phyloP scores from a whole-genome alignment of 2,888 invertebrate species.

The Mimumesa dahlbomi region DNA sequence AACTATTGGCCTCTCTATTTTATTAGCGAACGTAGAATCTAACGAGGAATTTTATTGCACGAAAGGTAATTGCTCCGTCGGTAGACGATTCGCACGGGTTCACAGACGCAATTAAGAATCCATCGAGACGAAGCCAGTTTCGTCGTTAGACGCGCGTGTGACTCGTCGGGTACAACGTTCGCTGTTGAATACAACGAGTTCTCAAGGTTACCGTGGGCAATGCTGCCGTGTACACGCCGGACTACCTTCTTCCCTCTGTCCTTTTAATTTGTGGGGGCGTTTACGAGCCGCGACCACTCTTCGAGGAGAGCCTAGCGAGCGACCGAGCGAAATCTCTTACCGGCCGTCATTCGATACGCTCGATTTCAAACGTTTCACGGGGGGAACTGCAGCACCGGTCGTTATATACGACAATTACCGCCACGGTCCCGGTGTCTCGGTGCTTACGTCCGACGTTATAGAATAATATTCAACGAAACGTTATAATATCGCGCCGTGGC shows the following conservation, averaged over 20 bases:
- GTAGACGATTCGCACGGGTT: too few species aligned
- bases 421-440: slow-evolving; percentile 25
- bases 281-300: slow-evolving; percentile 39
- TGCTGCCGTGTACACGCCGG: neutral
- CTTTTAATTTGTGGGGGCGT: slow-evolving; percentile 45
- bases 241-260: slow-evolving; percentile 13
- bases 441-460: slow-evolving; percentile 12
- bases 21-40: too few species aligned
- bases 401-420: slow-evolving; percentile 38
- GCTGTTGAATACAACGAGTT: neutral
- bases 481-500: too few species aligned
- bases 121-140: too few species aligned
- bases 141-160: neutral
- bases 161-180: neutral
- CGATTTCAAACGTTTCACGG: slow-evolving; percentile 50
- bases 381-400: slow-evolving; percentile 14
- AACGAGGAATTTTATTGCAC: too few species aligned
- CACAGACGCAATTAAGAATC: too few species aligned
- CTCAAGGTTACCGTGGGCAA: neutral
- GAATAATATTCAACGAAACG: slow-evolving; percentile 13
- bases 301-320: slow-evolving; percentile 25
- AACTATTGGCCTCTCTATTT: too few species aligned
- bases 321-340: slow-evolving; percentile 56
- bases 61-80: too few species aligned
- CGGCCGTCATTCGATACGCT: slow-evolving; percentile 58